Evolutionary conservation across 2,888 invertebrate species (phyloP).

Genomic region (Chymomyza fuscimana): DNA sequence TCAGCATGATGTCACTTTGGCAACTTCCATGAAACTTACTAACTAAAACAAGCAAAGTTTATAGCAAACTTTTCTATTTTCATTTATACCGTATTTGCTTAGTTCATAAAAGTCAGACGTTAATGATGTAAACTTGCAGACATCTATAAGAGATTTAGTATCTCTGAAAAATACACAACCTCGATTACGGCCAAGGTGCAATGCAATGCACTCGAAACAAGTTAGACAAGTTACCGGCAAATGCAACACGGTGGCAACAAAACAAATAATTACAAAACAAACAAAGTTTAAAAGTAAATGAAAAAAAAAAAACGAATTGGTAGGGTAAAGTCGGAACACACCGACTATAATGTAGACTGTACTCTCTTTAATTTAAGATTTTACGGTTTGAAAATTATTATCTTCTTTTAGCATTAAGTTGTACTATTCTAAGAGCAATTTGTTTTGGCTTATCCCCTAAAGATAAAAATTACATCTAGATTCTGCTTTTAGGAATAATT

Average conservation of each 20-base stretch:
- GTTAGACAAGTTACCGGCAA: constrained; percentile 9
- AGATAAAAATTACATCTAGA: no score
- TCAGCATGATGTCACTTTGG: not conserved
- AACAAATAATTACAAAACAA: constrained; percentile 46
- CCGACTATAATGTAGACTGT: no score
- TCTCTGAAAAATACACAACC: not conserved
- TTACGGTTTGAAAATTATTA: no score
- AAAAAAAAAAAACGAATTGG: not conserved
- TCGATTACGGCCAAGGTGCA: not conserved
- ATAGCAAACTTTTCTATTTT: not conserved
- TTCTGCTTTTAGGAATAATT: no score
- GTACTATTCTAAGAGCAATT: no score
- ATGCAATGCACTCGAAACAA: not conserved
- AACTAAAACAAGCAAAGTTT: not conserved
- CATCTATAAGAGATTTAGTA: not conserved
- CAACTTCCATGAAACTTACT: not conserved
- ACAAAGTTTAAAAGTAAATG: constrained; percentile 20
- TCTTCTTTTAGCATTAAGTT: no score
- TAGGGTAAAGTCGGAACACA: no score
- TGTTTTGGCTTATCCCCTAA: no score
- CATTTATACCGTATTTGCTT: not conserved
- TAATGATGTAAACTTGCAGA: not conserved
- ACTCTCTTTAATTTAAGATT: no score
- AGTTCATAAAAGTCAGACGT: not conserved
- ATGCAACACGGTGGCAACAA: constrained; percentile 20